phyloP scores from a whole-genome alignment of 2,113 vertebrate genomes.

The Nematolebias whitei region DNA sequence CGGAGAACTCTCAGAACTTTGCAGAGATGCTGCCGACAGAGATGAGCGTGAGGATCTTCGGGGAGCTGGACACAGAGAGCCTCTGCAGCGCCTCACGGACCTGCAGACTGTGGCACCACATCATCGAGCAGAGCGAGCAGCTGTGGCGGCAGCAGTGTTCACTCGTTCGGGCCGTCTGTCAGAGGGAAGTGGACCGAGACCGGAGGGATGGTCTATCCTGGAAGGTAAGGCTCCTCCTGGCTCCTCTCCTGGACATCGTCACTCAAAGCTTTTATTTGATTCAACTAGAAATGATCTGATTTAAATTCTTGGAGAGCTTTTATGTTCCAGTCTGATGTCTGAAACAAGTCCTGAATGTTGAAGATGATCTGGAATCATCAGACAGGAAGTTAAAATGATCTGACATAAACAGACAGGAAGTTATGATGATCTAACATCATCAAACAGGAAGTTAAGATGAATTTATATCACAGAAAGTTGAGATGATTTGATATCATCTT shows the following conservation, averaged over 20 bases:
- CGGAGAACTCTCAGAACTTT: conserved; percentile 64
- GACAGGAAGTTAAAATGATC: too few relatives aligned
- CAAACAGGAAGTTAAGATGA: neutral
- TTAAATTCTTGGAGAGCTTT: too few relatives aligned
- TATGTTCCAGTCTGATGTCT: too few relatives aligned
- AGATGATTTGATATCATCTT: neutral
- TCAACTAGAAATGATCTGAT: neutral
- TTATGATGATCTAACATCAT: too few relatives aligned
- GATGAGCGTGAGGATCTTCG: conserved; percentile 83
- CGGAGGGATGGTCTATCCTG: conserved; percentile 82
- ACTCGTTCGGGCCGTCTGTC: conserved; percentile 77
- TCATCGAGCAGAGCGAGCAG: conserved; percentile 77
- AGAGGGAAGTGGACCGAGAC: conserved; percentile 84
- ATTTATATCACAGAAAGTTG: too few relatives aligned
- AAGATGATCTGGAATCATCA: too few relatives aligned
- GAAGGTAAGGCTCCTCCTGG: conserved; percentile 80
- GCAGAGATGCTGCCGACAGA: conserved; percentile 81
- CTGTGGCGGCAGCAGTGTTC: conserved; percentile 87
- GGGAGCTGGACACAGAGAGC: conserved; percentile 81
- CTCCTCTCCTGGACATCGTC: too few relatives aligned
- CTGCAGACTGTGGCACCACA: conserved; percentile 83
- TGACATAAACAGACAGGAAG: too few relatives aligned
- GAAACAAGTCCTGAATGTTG: too few relatives aligned
- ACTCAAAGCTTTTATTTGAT: too few relatives aligned
- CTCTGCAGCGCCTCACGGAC: conserved; percentile 82